Conservation (phyloP, 2,113 vertebrate species). For the Siphamia tubifer region DNA sequence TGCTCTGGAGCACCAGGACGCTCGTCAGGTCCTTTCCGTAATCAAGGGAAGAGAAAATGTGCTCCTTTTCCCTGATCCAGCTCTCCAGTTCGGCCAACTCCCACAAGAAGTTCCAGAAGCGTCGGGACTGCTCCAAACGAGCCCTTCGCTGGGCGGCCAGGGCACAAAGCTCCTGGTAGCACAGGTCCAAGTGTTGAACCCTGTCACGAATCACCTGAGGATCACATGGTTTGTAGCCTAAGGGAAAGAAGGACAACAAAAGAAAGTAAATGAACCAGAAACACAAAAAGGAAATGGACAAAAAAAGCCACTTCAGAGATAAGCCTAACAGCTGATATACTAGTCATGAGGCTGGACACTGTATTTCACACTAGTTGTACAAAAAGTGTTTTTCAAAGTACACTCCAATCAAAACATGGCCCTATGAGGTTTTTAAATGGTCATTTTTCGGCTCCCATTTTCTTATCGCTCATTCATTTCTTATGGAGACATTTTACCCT, state of each 20-base stretch:
- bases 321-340: no score
- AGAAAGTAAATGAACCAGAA: not conserved
- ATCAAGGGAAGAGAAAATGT: conserved; percentile 92
- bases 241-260: not conserved
- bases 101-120: conserved; percentile 94
- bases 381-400: no score
- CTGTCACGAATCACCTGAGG: conserved; percentile 92
- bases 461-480: no score
- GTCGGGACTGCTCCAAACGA: conserved; percentile 87
- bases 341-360: no score
- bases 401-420: no score
- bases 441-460: no score
- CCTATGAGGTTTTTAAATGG: no score
- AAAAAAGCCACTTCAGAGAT: no score
- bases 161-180: conserved; percentile 84
- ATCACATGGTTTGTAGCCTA: conserved; percentile 95
- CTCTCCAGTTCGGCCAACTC: conserved; percentile 91
- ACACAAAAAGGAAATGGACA: no score
- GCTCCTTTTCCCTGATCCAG: conserved; percentile 97
- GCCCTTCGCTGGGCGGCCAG: conserved; percentile 84
- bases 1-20: conserved; percentile 89
- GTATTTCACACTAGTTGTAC: no score
- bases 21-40: conserved; percentile 94
- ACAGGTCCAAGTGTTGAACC: conserved; percentile 89
- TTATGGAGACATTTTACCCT: no score